Evolutionary conservation across 2,797 vertebrate species (phyloP).

Genomic region (Numenius phaeopus): DNA sequence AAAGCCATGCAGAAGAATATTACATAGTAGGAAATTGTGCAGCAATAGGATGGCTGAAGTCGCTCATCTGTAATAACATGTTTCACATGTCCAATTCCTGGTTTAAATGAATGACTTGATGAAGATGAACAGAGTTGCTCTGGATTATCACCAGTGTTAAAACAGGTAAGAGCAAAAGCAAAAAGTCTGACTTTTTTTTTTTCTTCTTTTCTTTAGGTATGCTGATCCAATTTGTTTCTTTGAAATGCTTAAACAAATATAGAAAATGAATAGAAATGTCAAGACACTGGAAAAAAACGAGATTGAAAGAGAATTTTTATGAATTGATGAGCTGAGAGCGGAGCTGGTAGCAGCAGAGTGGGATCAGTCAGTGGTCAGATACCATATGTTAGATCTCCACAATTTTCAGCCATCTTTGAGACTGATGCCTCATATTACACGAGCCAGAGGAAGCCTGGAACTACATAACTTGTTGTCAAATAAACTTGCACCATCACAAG

Average conservation of each 20-base stretch:
- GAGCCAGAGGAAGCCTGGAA: constrained; percentile 78
- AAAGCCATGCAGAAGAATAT: background rate
- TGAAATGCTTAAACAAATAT: background rate
- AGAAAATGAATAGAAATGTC: background rate
- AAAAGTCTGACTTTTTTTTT: background rate
- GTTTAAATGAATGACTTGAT: background rate
- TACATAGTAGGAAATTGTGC: background rate
- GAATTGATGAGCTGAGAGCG: background rate
- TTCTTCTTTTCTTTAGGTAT: background rate
- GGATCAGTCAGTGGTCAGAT: background rate
- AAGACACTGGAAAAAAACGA: background rate
- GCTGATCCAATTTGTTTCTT: background rate
- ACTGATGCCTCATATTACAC: constrained; percentile 77
- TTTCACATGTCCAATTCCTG: background rate
- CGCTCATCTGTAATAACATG: background rate
- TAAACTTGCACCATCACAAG: constrained; percentile 83
- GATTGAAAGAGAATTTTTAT: background rate
- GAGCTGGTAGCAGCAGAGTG: background rate
- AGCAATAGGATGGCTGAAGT: background rate
- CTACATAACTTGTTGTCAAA: constrained; percentile 77
- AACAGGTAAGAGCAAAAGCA: background rate
- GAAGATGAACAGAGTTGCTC: background rate
- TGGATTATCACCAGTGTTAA: background rate
- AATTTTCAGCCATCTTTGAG: constrained; percentile 54
- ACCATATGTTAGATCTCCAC: background rate